A percentile compares a stretch with the other conserved stretches of the same genome.
These are phyloP conservation scores for Archips crataeganus DNA, from an alignment of 2,888 invertebrate genomes.

Conservation along the genomic window DNA sequence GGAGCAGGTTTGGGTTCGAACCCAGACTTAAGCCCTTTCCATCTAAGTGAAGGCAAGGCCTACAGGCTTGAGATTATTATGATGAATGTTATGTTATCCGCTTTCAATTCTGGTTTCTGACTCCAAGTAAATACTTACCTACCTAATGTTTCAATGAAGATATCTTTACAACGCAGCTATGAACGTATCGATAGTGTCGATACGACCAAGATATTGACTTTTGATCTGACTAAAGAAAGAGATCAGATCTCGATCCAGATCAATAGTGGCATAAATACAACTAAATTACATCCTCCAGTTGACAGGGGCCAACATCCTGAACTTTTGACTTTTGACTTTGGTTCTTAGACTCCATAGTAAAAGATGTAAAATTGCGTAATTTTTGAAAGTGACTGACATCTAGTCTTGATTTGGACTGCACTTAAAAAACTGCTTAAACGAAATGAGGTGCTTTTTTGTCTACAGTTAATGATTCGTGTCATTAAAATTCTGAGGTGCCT, in stretches of 20 bases:
- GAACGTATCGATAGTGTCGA: neutral
- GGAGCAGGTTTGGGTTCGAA: too few relatives aligned
- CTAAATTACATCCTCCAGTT: constrained; percentile 23
- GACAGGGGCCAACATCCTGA: constrained; percentile 33
- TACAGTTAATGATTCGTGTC: neutral
- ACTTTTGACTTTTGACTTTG: constrained; percentile 36
- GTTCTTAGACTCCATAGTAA: too few relatives aligned
- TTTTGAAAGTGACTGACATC: constrained; percentile 29
- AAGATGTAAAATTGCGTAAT: constrained; percentile 5
- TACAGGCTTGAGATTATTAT: too few relatives aligned
- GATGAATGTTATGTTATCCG: too few relatives aligned
- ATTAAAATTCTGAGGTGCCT: constrained; percentile 8
- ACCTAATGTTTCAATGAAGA: neutral
- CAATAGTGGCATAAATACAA: constrained; percentile 21
- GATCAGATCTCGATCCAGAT: constrained; percentile 12
- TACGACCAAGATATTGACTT: constrained; percentile 6
- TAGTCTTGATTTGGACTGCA: constrained; percentile 3
- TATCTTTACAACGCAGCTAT: neutral
- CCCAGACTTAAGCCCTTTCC: too few relatives aligned
- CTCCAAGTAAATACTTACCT: neutral
- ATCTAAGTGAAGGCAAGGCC: too few relatives aligned
- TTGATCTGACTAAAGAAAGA: constrained; percentile 14
- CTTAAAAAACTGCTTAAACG: constrained; percentile 8
- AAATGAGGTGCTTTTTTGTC: constrained; percentile 8
- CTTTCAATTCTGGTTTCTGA: too few relatives aligned